Percentiles rank a stretch among this genome's conserved stretches.
Conservation (phyloP, 2,113 vertebrate species). For the Phylloscopus trochilus region DNA sequence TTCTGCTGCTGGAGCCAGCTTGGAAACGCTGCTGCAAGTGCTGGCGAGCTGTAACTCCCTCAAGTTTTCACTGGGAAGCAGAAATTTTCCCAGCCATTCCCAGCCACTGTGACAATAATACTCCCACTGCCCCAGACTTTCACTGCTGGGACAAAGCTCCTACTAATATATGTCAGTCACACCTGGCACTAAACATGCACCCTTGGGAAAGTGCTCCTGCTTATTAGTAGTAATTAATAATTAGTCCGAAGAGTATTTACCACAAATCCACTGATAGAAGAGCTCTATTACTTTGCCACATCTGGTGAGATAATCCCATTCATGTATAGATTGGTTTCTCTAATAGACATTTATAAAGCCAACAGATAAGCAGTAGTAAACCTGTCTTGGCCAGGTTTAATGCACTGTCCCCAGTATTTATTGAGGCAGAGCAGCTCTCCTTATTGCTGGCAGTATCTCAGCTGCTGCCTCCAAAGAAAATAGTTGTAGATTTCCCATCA, state of each 20-base stretch:
- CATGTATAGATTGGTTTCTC: neutral
- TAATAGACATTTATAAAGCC: neutral
- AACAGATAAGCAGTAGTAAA: neutral
- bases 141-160: neutral
- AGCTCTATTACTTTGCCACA: neutral
- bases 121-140: neutral
- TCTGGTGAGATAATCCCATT: neutral
- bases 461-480: neutral
- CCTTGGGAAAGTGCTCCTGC: neutral
- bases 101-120: neutral
- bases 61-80: neutral
- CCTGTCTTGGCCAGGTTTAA: neutral
- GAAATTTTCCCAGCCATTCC: neutral
- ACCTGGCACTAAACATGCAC: neutral
- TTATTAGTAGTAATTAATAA: neutral
- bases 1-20: neutral
- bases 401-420: neutral
- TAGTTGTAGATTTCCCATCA: neutral
- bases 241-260: neutral
- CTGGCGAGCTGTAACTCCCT: neutral
- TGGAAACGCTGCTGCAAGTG: neutral
- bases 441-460: neutral
- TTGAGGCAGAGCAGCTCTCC: neutral
- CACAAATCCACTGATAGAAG: neutral
- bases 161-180: neutral